Evolutionary conservation across 2,888 invertebrate genomes (phyloP), one percentile per base, ranked within the genome.

Genomic region (Pristionchus exspectatus): DNA sequence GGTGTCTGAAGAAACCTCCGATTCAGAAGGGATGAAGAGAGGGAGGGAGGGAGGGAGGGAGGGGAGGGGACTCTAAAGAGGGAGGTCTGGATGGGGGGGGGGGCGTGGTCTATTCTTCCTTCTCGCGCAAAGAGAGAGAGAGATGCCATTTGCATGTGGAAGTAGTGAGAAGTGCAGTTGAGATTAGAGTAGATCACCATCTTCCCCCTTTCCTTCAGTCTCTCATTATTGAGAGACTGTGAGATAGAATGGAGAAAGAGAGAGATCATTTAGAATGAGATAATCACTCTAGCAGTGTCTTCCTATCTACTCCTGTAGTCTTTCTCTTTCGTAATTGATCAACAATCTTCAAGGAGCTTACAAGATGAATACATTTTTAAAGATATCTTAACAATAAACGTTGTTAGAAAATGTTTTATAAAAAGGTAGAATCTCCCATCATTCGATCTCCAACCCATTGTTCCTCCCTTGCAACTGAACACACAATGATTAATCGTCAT

Each of bases 91-190:
- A 63, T 21, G 14, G n/a, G 2, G 50, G 24, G 63, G 50, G 38
- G 66, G 83, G 77, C 77, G 87, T 69, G 44, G 66, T n/a, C 66
- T 44, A 56, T 44, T 38, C 66, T 50, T 54, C 81, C 9, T 33
- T 54, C 38, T 59, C 30, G 59, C 54, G 84, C 56, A 59, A 59
- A 38, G 38, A 38, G 38, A 38, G 38, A 86, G 86, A 56, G 87
- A 44, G n/a, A 44, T 72, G 87, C 74, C 87, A 87, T 87, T 87
- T 87, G 56, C 87, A 87, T 87, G 56, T 30, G 69, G 44, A 30
- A 87, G 74, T 54, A 87, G 87, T 33, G 74, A 27, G 87, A 86
- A 66, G 33, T 16, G 44, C 14, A 63, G 33, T 21, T 30, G 44
- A 50, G 74, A 54, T 54, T 87, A 38, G 87, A n/a, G 56, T 27